Evolutionary conservation across 2,113 vertebrate genomes (phyloP).

Genomic region (Brachypodius melanocephalos): DNA sequence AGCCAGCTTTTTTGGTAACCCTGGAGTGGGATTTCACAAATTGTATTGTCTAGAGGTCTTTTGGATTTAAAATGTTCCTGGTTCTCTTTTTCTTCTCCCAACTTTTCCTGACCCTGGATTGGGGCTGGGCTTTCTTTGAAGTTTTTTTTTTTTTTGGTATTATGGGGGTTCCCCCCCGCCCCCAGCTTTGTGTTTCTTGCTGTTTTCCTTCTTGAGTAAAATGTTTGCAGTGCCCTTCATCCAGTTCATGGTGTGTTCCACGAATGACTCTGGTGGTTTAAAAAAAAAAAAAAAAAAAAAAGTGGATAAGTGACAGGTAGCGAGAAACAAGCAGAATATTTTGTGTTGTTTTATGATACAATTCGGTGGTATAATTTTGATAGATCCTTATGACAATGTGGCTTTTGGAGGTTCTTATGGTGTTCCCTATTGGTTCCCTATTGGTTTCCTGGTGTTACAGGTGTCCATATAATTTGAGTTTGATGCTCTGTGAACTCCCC

Average conservation of each 20-base stretch:
- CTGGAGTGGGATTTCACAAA: background rate
- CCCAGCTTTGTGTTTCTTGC: background rate
- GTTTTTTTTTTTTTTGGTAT: background rate
- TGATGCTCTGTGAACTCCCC: background rate
- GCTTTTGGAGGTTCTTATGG: background rate
- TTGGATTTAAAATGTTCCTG: background rate
- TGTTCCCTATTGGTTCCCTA: too few species aligned
- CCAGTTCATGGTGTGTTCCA: background rate
- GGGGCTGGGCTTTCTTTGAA: background rate
- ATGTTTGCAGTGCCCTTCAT: background rate
- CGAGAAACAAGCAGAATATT: background rate
- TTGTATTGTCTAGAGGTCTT: rapidly evolving
- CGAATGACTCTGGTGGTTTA: background rate
- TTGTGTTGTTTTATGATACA: background rate
- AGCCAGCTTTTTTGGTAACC: background rate
- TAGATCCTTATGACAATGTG: rapidly evolving
- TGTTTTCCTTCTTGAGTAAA: background rate
- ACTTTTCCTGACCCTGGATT: background rate
- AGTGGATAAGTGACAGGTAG: background rate
- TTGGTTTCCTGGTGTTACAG: background rate
- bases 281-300: background rate
- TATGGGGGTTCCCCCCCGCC: rapidly evolving
- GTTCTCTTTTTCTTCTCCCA: background rate
- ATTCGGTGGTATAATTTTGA: background rate
- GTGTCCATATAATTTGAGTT: background rate